Conservation (phyloP, 1,140 invertebrate species). For the Drosophila aff. region DNA sequence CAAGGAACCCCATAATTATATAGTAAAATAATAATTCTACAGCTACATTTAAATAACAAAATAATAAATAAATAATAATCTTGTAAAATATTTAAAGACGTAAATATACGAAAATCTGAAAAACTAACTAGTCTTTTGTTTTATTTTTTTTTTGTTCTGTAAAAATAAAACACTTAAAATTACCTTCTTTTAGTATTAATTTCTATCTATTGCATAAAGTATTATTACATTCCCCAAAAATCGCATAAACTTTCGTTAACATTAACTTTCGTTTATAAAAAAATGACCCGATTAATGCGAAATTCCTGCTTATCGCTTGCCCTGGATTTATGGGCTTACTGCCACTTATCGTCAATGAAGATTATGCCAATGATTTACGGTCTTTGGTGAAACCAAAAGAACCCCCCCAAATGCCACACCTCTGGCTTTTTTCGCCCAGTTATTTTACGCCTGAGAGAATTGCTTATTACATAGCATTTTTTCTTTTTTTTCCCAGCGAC, state of each 20-base stretch:
- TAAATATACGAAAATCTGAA: neutral
- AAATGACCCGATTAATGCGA: constrained; percentile 8
- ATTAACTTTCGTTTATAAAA: constrained; percentile 6
- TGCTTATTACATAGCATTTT: constrained; percentile 3
- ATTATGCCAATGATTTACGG: constrained; percentile 30
- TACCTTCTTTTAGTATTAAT: neutral
- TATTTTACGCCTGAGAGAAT: constrained; percentile 32
- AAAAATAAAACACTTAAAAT: no score
- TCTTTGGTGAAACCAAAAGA: neutral
- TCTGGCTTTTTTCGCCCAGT: constrained; percentile 7
- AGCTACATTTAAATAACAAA: neutral
- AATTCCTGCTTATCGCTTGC: constrained; percentile 16
- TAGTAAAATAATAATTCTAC: neutral
- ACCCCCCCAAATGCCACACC: neutral
- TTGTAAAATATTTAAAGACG: neutral
- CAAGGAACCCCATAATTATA: neutral
- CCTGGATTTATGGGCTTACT: constrained; percentile 23
- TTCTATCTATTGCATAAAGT: no score
- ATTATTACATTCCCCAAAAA: neutral
- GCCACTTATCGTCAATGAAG: constrained; percentile 3
- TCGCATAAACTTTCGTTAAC: no score
- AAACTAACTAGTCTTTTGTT: neutral
- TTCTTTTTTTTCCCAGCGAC: neutral
- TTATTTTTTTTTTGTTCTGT: neutral
- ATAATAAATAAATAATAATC: neutral